A percentile compares a stretch with the other conserved stretches of the same genome.
Evolutionary conservation across 2,888 invertebrate genomes (phyloP).

Genomic region (Endomychus coccineus): DNA sequence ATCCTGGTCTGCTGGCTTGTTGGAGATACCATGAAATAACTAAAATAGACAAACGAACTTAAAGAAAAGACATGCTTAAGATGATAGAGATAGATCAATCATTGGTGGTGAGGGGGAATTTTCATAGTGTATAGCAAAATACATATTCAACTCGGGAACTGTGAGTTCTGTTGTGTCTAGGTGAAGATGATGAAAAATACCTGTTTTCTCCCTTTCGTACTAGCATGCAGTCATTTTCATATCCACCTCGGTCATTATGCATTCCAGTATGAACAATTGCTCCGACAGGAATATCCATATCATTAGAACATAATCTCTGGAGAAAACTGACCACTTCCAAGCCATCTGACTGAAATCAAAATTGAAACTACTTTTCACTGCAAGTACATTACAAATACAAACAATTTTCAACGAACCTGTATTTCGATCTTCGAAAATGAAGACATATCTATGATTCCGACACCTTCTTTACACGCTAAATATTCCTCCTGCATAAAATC

Average conservation of each 20-base stretch:
- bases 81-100: too few species aligned
- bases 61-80: too few species aligned
- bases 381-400: too few species aligned
- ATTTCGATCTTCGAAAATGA: slow-evolving; percentile 71
- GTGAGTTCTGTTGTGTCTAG: too few species aligned
- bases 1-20: slow-evolving; percentile 69
- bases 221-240: slow-evolving; percentile 68
- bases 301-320: slow-evolving; percentile 60
- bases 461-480: slow-evolving; percentile 65
- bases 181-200: too few species aligned
- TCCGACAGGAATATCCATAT: slow-evolving; percentile 57
- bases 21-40: slow-evolving; percentile 71
- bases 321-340: slow-evolving; percentile 55
- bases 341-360: slow-evolving; percentile 47
- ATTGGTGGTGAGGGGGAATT: too few species aligned
- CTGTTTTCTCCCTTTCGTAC: slow-evolving; percentile 53
- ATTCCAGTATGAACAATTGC: slow-evolving; percentile 62
- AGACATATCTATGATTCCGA: slow-evolving; percentile 72
- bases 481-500: slow-evolving; percentile 63
- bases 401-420: slow-evolving; percentile 45
- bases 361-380: too few species aligned
- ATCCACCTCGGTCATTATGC: slow-evolving; percentile 63
- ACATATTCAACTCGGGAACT: too few species aligned
- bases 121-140: too few species aligned
- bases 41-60: too few species aligned